Evolutionary conservation across 2,888 invertebrate species (phyloP).

Genomic region (Pandemis cinnamomeana): DNA sequence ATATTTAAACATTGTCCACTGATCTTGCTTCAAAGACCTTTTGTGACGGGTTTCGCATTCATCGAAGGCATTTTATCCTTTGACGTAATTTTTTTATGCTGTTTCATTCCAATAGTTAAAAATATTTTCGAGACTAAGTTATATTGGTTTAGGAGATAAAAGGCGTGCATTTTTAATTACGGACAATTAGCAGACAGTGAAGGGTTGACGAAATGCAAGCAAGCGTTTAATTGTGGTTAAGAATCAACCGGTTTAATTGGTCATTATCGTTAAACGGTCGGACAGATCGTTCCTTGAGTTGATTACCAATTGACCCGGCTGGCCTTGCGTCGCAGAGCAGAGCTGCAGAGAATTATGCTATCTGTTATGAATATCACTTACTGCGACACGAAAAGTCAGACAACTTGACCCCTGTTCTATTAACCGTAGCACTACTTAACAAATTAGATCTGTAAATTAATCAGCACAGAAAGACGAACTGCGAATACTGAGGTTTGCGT

Average conservation of each 20-base stretch:
- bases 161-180: slow-evolving; percentile 28
- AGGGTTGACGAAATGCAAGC: slow-evolving; percentile 57
- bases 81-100: neutral
- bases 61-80: slow-evolving; percentile 2
- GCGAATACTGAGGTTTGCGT: too few relatives aligned
- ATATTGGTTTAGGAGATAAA: neutral
- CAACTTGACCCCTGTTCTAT: slow-evolving; percentile 10
- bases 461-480: neutral
- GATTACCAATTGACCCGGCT: slow-evolving; percentile 78
- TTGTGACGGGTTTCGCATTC: slow-evolving; percentile 2
- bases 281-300: slow-evolving; percentile 67
- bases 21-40: neutral
- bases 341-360: slow-evolving; percentile 47
- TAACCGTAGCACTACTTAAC: neutral
- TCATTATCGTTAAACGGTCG: slow-evolving; percentile 64
- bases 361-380: slow-evolving; percentile 42
- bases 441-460: neutral
- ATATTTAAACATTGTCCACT: neutral
- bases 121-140: neutral
- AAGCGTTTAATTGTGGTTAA: slow-evolving; percentile 67
- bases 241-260: slow-evolving; percentile 77
- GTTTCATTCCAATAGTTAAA: neutral
- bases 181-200: slow-evolving; percentile 43
- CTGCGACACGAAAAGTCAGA: slow-evolving; percentile 39
- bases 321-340: slow-evolving; percentile 57